Evolutionary conservation across 1,140 invertebrate genomes (phyloP).

Genomic region (Saxidomus purpurata): DNA sequence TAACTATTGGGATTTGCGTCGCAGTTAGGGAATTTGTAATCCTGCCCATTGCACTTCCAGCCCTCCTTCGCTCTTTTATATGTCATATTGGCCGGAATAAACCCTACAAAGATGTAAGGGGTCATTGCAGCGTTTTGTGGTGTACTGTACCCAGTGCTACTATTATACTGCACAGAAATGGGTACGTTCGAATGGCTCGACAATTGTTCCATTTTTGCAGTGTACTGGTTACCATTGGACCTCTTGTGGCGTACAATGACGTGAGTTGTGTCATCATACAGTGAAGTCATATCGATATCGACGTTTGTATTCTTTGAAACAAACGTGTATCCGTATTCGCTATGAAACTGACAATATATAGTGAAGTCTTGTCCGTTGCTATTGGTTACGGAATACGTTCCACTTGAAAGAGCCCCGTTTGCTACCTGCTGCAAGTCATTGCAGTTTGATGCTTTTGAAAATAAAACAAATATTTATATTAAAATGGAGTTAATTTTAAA

Average conservation of each 20-base stretch:
- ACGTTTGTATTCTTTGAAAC: neutral
- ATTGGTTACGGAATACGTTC: neutral
- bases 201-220: slow-evolving; percentile 22
- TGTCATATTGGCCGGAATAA: slow-evolving; percentile 6
- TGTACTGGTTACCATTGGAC: neutral
- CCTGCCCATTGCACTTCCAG: slow-evolving; percentile 24
- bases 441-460: neutral
- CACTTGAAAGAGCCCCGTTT: neutral
- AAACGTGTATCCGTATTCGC: slow-evolving; percentile 46
- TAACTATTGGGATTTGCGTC: slow-evolving; percentile 52
- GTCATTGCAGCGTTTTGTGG: slow-evolving; percentile 6
- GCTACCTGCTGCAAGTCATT: neutral
- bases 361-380: neutral
- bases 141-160: neutral
- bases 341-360: slow-evolving; percentile 43
- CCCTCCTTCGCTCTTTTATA: neutral
- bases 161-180: slow-evolving; percentile 36
- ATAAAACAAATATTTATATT: neutral
- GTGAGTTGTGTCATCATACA: slow-evolving; percentile 1
- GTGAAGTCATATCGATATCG: neutral
- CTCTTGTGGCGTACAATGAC: slow-evolving; percentile 13
- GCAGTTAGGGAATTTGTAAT: slow-evolving; percentile 51
- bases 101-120: slow-evolving; percentile 40
- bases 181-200: neutral
- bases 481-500: too few relatives aligned